phyloP scores from a whole-genome alignment of 37 sponge, comb jelly and placozoan species.

The Eunapius fragilis region DNA sequence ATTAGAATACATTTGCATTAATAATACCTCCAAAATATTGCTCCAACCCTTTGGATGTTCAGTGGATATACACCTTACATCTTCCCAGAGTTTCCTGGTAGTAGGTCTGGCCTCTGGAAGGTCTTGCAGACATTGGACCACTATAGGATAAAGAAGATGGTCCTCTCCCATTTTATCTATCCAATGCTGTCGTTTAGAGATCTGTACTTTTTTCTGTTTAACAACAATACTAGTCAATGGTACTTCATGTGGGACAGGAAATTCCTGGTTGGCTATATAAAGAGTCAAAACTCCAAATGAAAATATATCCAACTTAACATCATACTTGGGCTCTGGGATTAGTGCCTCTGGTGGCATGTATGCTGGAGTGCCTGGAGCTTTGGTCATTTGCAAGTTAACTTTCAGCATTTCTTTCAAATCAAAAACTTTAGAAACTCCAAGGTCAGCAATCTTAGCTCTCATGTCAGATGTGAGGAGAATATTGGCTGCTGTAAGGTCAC shows the following conservation, averaged over 20 bases:
- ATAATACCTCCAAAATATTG: background rate
- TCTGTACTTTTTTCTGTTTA: background rate
- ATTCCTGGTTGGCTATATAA: background rate
- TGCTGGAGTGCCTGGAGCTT: constrained; percentile 12
- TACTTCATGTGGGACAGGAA: background rate
- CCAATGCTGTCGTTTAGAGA: background rate
- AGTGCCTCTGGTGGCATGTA: constrained; percentile 23
- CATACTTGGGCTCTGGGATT: background rate
- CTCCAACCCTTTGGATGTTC: background rate
- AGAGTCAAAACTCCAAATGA: constrained; percentile 8
- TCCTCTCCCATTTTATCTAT: constrained; percentile 17
- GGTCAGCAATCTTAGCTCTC: constrained; percentile 10
- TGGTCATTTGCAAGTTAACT: background rate
- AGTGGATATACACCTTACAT: background rate
- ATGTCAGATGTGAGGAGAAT: constrained; percentile 3
- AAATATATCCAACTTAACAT: background rate
- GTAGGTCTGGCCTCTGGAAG: background rate
- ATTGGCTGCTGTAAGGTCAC: constrained; percentile 3
- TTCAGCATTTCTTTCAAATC: background rate
- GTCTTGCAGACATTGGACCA: constrained; percentile 1
- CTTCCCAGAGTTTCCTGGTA: background rate
- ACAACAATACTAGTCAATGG: background rate
- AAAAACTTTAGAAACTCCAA: constrained; percentile 3
- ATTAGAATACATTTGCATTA: too few species aligned
- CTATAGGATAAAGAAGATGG: background rate